phyloP scores from a whole-genome alignment of 1,140 invertebrate species.

The Bombus breviceps region DNA sequence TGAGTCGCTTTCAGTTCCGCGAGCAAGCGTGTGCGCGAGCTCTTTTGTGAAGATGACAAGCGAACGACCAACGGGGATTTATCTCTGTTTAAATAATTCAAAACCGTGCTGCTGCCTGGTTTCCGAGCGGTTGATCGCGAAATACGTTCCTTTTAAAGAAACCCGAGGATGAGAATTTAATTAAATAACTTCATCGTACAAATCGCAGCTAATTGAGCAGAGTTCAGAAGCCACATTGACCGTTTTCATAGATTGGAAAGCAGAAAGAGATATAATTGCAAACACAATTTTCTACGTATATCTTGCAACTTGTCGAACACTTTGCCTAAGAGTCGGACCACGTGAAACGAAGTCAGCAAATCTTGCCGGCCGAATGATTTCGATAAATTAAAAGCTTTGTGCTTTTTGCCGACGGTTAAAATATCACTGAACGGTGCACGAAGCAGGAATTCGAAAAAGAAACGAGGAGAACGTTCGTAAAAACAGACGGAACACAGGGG shows the following conservation, averaged over 20 bases:
- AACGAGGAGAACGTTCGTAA: not conserved
- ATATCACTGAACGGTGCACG: not conserved
- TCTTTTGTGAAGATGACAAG: slow-evolving; percentile 24
- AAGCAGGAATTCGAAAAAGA: not conserved
- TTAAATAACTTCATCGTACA: not conserved
- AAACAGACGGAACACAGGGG: not conserved
- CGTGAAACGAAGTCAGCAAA: not conserved
- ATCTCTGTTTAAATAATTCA: slow-evolving; percentile 13
- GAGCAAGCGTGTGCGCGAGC: not conserved
- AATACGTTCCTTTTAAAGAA: not conserved
- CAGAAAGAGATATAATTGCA: too few species aligned
- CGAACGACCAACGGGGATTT: not conserved
- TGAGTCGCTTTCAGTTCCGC: not conserved
- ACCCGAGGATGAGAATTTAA: not conserved
- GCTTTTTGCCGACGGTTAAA: not conserved
- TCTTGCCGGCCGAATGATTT: not conserved
- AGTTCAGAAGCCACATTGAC: too few species aligned
- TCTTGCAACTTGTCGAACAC: not conserved
- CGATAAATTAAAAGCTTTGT: not conserved
- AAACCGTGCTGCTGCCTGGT: not conserved
- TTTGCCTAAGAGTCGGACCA: not conserved
- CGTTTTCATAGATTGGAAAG: too few species aligned
- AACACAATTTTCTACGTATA: too few species aligned
- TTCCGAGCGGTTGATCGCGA: not conserved
- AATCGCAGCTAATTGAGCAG: not conserved